Evolutionary conservation across 2,113 vertebrate genomes (phyloP).

Genomic region (Anhinga anhinga): DNA sequence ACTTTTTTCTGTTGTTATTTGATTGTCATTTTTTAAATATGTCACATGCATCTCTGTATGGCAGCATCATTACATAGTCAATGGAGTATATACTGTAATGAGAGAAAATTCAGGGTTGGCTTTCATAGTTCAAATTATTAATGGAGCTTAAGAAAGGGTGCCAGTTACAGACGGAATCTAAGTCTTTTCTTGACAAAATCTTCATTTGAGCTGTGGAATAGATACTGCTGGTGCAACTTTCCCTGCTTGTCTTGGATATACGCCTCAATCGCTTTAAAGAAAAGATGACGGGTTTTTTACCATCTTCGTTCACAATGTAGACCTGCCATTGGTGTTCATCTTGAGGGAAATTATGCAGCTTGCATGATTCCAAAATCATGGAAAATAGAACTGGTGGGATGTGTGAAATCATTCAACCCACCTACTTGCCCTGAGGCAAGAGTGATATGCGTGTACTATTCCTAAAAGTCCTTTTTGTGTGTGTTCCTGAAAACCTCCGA

Average conservation of each 20-base stretch:
- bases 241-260: too few species aligned
- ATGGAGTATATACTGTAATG: neutral
- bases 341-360: neutral
- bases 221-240: too few species aligned
- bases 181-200: neutral
- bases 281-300: neutral
- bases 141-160: neutral
- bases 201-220: neutral
- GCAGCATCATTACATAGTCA: neutral
- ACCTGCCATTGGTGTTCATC: neutral
- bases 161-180: neutral
- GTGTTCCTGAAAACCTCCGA: neutral
- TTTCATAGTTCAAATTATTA: neutral
- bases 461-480: neutral
- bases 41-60: neutral
- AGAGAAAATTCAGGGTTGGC: neutral
- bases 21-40: neutral
- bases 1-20: neutral
- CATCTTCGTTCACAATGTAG: neutral
- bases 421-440: neutral
- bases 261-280: too few species aligned
- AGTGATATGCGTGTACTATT: neutral
- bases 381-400: neutral
- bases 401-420: neutral
- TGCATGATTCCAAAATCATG: neutral